Evolutionary conservation across 1,140 invertebrate species (phyloP), one percentile per base, ranked within the genome.

Genomic region (Drosophila neocordata): DNA sequence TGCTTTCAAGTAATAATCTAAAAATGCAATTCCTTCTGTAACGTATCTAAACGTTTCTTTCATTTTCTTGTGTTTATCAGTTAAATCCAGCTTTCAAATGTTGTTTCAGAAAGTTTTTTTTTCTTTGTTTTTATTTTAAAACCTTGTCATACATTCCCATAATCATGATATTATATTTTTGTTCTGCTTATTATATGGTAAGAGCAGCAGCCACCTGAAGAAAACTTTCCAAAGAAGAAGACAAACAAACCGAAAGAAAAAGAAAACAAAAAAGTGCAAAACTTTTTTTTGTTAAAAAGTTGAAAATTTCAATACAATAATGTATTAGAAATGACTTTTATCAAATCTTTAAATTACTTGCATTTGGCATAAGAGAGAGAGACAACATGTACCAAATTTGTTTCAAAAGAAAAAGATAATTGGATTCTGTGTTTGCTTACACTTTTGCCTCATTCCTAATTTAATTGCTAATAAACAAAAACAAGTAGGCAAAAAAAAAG

Each of bases 381-480:
- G n/a, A n/a, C n/a, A 75, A 64, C 68, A 73, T 80, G 66, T 68
- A 48, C 15, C 15, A 15, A 48, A 65, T 73, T 68, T 65, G 66
- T 58, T 71, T 53, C 27, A 15, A 60, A 41, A 31, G 12, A 15
- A 13, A 65, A 52, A 81, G 73, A 85, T 87, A 85, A 85, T 82
- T 85, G 81, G 70, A 85, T 75, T 81, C 55, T 52, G 41, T 48
- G 11, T 48, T 48, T 48, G 41, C 41, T 44, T 44, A 44, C 41
- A 73, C 60, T 66, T 79, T 77, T 31, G 27, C 66, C 63, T 72
- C 75, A 66, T 65, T 78, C 70, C 78, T 77, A 77, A 85, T 85
- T 87, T 87, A 78, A 82, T 85, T 81, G 65, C 70, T 72, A 72
- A 73, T 71, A 85, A 78, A 82, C 73, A 72, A 75, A 77, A 64